Conservation (phyloP, 2,888 invertebrate genomes). For the Paralinhomoeus sp. region DNA sequence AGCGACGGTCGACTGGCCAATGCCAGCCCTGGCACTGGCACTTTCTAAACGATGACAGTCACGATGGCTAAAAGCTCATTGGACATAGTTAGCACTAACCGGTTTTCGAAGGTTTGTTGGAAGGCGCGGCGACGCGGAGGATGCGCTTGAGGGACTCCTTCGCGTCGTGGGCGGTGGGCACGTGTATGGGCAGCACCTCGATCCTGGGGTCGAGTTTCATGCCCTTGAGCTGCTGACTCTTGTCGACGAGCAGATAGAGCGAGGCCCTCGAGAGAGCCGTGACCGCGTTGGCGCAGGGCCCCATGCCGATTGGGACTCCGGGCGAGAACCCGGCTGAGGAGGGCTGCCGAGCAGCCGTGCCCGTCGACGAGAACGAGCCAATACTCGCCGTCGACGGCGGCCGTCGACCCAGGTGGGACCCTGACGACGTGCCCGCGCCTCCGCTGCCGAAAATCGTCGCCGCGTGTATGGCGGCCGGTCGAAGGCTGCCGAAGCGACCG, state of each 20-base stretch:
- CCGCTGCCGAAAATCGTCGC: not conserved
- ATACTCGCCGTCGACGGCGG: not conserved
- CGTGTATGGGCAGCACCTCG: conserved; percentile 10
- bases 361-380: not conserved
- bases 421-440: no score
- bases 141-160: conserved; percentile 12
- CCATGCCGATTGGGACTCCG: no score
- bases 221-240: conserved; percentile 6
- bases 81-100: no score
- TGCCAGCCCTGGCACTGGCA: no score
- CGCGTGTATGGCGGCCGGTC: not conserved
- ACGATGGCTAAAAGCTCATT: no score
- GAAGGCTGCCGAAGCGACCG: not conserved
- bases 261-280: conserved; percentile 4
- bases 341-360: no score
- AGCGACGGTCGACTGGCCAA: no score
- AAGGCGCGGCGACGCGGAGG: conserved; percentile 20
- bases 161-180: conserved; percentile 9
- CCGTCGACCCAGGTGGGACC: no score
- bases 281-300: not conserved
- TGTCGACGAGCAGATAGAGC: conserved; percentile 8
- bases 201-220: conserved; percentile 7
- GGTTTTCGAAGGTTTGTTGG: conserved; percentile 16
- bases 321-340: no score
- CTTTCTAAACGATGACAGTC: conserved; percentile 11